These are phyloP conservation scores for Leptinotarsa undecemlineata DNA, from an alignment of 1,140 invertebrate species.

Conservation along the genomic window DNA sequence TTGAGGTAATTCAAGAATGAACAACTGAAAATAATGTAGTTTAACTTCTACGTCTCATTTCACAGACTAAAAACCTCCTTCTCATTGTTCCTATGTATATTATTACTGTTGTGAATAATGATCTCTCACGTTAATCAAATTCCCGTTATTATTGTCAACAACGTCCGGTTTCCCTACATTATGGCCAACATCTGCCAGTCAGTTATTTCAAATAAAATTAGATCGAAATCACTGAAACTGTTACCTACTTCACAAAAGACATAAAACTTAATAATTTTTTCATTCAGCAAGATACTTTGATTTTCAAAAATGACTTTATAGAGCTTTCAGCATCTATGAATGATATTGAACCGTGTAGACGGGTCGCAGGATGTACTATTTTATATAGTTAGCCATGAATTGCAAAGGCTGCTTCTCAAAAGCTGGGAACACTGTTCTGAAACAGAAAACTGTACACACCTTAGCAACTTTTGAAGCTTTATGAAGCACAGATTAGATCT, in stretches of 20 bases:
- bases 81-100: too few relatives aligned
- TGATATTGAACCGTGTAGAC: neutral
- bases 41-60: too few relatives aligned
- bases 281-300: neutral
- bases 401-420: too few relatives aligned
- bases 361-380: too few relatives aligned
- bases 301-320: neutral
- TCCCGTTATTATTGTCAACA: neutral
- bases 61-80: too few relatives aligned
- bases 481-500: too few relatives aligned
- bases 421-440: too few relatives aligned
- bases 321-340: neutral
- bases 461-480: too few relatives aligned
- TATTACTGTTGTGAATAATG: neutral
- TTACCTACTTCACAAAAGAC: neutral
- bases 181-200: neutral
- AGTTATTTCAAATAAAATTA: neutral
- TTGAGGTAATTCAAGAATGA: too few relatives aligned
- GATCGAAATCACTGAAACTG: neutral
- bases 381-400: too few relatives aligned
- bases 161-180: neutral
- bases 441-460: too few relatives aligned
- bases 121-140: conserved; percentile 3
- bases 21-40: too few relatives aligned
- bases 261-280: neutral